Base-by-base conservation (phyloP, 2,888 invertebrate species). In the Papilio elwesi region DNA sequence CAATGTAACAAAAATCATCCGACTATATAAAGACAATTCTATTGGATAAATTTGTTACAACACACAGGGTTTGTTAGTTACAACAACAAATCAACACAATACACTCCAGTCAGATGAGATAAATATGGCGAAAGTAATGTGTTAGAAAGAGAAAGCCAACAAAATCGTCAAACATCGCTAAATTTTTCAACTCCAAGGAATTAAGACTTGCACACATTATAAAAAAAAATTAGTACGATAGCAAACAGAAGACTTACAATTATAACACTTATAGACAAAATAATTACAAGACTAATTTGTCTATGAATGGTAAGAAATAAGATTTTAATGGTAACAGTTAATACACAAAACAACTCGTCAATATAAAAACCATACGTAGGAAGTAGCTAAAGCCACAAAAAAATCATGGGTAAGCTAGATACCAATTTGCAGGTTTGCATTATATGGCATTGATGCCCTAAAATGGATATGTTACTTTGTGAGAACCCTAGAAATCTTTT, bases 81-180 rank as follows among this genome's bases (percentile, higher is more conserved):
- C 74, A 77, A 69, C 67, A 74, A 81, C 79, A 79, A 79, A 77
- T 74, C 74, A 77, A 76, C 66, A 74, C 65, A 12, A 48, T 74
- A 77, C 76, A 77, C 68, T 26, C 48, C 55, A 57, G 38, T 70
- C 57, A 36, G 47, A 47, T 48, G 59, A 38, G 49, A 48, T 1
- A 52, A 62, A 73, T 57, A 71, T 51, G 62, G 53, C 53, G 66
- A 70, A 59, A 65, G 71, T 72, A 68, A 74, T 70, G 57, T 71
- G 73, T 78, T 77, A 78, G 75, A 70, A 69, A 72, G 66, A 77
- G 69, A 71, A 81, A 82, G 82, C 83, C 83, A 82, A 82, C 81
- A 83, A 80, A 80, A 81, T 81, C 72, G 79, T 81, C 79, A 75
- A 70, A 76, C 76, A 72, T 74, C 69, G 71, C 76, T 69, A 75